Evolutionary conservation across 2,888 invertebrate genomes (phyloP).

Genomic region (Digitonthophagus gazella): DNA sequence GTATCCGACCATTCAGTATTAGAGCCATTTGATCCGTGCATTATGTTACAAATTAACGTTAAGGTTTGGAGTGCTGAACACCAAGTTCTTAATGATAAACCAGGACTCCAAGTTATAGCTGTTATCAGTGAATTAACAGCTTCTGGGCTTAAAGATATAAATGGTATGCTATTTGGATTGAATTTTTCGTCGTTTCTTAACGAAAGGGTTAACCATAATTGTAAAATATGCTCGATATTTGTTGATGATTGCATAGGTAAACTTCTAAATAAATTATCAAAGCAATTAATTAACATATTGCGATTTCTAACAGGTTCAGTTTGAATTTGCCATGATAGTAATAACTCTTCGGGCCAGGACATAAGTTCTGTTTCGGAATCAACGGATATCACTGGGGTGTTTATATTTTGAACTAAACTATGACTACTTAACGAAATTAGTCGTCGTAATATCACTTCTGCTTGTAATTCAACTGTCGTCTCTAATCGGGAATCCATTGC

Average conservation of each 20-base stretch:
- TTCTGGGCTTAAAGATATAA: constrained; percentile 63
- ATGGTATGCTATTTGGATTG: constrained; percentile 59
- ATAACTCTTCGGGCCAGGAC: constrained; percentile 51
- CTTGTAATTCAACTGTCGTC: constrained; percentile 72
- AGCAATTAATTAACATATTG: constrained; percentile 67
- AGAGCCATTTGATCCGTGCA: constrained; percentile 46
- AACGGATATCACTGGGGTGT: constrained; percentile 47
- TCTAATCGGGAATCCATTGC: constrained; percentile 78
- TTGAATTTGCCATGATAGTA: constrained; percentile 55
- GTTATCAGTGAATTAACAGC: constrained; percentile 66
- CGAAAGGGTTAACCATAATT: constrained; percentile 79
- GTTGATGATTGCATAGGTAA: constrained; percentile 67
- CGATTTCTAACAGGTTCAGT: constrained; percentile 50
- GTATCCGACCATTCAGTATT: constrained; percentile 35
- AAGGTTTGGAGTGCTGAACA: constrained; percentile 74
- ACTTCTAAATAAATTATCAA: constrained; percentile 67
- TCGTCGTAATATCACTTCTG: constrained; percentile 73
- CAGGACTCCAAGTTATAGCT: constrained; percentile 65
- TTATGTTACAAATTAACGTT: constrained; percentile 69
- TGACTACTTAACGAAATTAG: constrained; percentile 43
- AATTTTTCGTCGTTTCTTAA: constrained; percentile 53
- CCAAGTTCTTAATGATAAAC: constrained; percentile 74
- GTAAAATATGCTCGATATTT: constrained; percentile 79
- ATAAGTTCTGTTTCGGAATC: constrained; percentile 49
- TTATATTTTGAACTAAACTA: constrained; percentile 43